Base-by-base conservation (phyloP, 2,113 vertebrate genomes). In the Lepus timidus region DNA sequence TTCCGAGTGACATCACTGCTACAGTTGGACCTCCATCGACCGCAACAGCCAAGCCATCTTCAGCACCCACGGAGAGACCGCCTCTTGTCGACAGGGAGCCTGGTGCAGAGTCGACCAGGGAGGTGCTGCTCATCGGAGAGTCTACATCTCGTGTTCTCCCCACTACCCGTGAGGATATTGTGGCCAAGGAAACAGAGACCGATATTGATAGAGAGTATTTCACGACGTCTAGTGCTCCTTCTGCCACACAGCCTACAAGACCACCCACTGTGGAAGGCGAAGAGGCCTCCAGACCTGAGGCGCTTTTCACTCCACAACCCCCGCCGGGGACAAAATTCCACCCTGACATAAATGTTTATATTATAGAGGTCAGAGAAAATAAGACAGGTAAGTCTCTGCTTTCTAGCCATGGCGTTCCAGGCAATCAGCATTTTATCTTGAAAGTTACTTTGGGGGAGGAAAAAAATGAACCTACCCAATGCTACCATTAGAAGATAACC, bases 311-410 rank as follows among this genome's bases (percentile, higher is more conserved):
- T 97, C 96, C 98, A 97, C 94, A 97, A 68, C 74, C 96, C 85
- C 97, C 97, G 0, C 31, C 25, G 52, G 96, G 84, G 81, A 93
- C 95, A 93, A 95, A 94, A 97, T 97, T 94, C 96, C 97, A 70
- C 80, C 88, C 97, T 97, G 98, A 98, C 87, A 97, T 98, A 96
- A 98, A 98, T 95, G 62, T 99, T 95, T 98, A 99, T 97, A 90
- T 99, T 94, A 98, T 99, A 97, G 97, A 97, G 96, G 93, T 98
- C 94, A 95, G 98, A 94, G 96, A 98, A 95, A 99, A 99, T 88
- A 98, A 98, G 49, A 99, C 99, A 99, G 99, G 99, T 99, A 99
- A 99, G 98, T 97, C 87, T 97, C 98, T 98, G 75, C 91, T 96
- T 97, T 97, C 96, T 97, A 98, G 97, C 97, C 55, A 65, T 73